A percentile compares a stretch with the other conserved stretches of the same genome.
These are phyloP conservation scores for Misgurnus mizolepis DNA, from an alignment of 2,113 vertebrate genomes.

Conservation along the genomic window DNA sequence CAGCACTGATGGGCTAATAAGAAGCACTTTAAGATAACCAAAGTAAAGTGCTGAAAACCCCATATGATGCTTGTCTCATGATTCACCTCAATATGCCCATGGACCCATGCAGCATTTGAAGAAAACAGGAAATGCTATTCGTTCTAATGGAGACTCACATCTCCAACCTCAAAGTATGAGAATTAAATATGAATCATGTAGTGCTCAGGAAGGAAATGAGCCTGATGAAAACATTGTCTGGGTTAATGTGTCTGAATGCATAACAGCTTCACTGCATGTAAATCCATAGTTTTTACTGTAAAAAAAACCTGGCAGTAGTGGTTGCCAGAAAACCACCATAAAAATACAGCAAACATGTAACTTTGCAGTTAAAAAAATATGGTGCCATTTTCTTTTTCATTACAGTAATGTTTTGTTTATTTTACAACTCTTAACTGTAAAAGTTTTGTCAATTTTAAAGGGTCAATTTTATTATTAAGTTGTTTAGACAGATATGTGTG, in stretches of 20 bases:
- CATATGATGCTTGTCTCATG: not conserved
- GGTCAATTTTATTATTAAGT: too few species aligned
- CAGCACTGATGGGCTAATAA: not conserved
- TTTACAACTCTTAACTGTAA: too few species aligned
- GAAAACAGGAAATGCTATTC: constrained; percentile 6
- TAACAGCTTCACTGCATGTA: not conserved
- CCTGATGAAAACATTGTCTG: constrained; percentile 9
- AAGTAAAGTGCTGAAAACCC: not conserved
- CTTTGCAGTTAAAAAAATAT: too few species aligned
- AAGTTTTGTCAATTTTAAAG: too few species aligned
- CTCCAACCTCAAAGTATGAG: not conserved
- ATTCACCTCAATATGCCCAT: not conserved
- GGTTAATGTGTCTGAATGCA: constrained; percentile 16
- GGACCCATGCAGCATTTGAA: not conserved
- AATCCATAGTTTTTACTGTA: too few species aligned
- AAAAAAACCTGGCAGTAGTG: too few species aligned
- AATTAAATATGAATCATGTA: constrained; percentile 16
- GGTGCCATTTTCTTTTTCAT: too few species aligned
- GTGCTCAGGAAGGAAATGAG: constrained; percentile 3
- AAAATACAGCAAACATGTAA: too few species aligned
- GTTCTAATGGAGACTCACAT: constrained; percentile 13
- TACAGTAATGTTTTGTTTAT: too few species aligned
- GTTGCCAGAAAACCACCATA: too few species aligned
- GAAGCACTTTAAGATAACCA: not conserved
- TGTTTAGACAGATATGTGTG: too few species aligned